Evolutionary conservation across 2,888 invertebrate genomes (phyloP).

Genomic region (Leucania comma): DNA sequence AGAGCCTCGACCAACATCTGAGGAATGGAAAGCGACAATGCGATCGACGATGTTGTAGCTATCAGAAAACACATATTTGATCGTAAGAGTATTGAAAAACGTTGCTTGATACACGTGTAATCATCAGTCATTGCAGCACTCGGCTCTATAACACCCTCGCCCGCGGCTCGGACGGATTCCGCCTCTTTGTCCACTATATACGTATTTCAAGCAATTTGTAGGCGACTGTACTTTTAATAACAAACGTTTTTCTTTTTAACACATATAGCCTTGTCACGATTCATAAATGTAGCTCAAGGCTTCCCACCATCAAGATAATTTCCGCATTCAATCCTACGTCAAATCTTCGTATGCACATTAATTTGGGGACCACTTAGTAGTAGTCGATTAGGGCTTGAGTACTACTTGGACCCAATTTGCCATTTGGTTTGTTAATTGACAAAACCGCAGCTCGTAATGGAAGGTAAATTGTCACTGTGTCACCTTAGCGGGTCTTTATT

Average conservation of each 20-base stretch:
- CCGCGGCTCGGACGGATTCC: too few species aligned
- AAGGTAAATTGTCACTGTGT: constrained; percentile 4
- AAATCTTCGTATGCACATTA: constrained; percentile 7
- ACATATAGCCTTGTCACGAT: neutral
- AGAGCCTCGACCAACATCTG: too few species aligned
- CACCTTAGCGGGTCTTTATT: neutral
- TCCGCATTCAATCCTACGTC: neutral
- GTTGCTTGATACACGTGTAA: too few species aligned
- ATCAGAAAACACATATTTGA: too few species aligned
- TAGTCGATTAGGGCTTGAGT: constrained; percentile 4
- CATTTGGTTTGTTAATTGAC: constrained; percentile 40
- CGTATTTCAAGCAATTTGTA: neutral
- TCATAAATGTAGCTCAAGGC: neutral
- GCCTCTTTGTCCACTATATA: too few species aligned
- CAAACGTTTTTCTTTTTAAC: neutral
- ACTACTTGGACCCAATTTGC: constrained; percentile 38
- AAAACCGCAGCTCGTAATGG: constrained; percentile 31
- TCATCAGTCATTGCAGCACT: too few species aligned
- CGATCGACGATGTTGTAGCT: too few species aligned
- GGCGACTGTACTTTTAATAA: neutral
- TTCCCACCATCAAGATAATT: neutral
- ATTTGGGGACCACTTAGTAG: constrained; percentile 4
- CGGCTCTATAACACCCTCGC: too few species aligned
- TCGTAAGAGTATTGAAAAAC: too few species aligned
- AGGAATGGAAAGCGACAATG: too few species aligned